These are phyloP conservation scores for Wiebesia pumilae DNA, from an alignment of 1,140 invertebrate genomes.

Conservation along the genomic window DNA sequence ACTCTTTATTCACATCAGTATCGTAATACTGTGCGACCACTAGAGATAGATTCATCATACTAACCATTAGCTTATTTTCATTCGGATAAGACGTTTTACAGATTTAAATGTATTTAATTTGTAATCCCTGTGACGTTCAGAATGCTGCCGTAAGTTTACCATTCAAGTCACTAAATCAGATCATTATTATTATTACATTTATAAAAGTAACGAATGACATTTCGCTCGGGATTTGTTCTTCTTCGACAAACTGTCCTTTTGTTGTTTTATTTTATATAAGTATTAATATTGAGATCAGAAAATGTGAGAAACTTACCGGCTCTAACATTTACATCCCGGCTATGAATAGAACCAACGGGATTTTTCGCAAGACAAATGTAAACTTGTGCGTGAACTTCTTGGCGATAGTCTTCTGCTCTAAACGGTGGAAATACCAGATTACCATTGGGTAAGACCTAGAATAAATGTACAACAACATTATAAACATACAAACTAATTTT, in stretches of 20 bases:
- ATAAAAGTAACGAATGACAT: no score
- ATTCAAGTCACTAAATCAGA: no score
- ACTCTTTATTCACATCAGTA: constrained; percentile 92
- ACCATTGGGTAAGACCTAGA: constrained; percentile 89
- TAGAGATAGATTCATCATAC: constrained; percentile 70
- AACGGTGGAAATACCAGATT: constrained; percentile 96
- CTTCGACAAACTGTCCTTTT: neutral
- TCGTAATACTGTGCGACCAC: constrained; percentile 92
- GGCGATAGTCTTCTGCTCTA: constrained; percentile 92
- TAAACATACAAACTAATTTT: neutral
- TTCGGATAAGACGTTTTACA: neutral
- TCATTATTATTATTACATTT: no score
- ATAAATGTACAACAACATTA: constrained; percentile 16
- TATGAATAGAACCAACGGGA: constrained; percentile 91
- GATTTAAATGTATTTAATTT: neutral
- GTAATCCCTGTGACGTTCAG: neutral
- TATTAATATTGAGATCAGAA: neutral
- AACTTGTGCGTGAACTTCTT: constrained; percentile 94
- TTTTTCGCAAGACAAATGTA: constrained; percentile 94
- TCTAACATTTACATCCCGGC: constrained; percentile 93
- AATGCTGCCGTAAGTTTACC: neutral
- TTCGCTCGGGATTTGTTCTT: neutral
- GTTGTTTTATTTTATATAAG: neutral
- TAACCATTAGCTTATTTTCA: neutral
- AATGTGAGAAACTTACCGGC: constrained; percentile 83